Evolutionary conservation across 2,797 vertebrate species (phyloP).

Genomic region (Bufotes viridis): DNA sequence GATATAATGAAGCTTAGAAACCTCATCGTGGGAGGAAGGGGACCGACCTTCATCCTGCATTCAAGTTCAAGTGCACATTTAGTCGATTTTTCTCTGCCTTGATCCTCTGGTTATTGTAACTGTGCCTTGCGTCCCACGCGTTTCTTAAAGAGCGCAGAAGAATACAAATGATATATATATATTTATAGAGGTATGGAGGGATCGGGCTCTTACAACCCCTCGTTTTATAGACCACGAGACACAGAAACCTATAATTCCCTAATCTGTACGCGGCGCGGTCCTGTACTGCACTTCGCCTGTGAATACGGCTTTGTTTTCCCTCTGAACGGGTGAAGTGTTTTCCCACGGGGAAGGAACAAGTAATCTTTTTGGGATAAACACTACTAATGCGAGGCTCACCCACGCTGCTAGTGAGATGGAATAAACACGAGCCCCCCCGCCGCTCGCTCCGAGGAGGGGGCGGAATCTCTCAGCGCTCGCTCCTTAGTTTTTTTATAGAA

Average conservation of each 20-base stretch:
- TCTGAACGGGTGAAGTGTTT: conserved; percentile 29
- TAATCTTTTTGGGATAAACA: conserved; percentile 54
- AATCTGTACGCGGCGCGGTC: conserved; percentile 11
- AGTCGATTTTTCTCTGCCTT: not conserved
- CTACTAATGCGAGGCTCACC: conserved; percentile 41
- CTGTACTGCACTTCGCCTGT: conserved; percentile 8
- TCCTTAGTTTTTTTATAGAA: conserved; percentile 31
- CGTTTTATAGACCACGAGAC: conserved; percentile 1
- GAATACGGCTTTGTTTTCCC: conserved; percentile 3
- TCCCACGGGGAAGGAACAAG: conserved; percentile 46
- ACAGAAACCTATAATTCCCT: conserved; percentile 41
- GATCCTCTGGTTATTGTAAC: not conserved
- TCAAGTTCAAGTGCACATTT: not conserved
- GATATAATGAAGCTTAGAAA: not conserved
- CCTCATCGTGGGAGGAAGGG: not conserved
- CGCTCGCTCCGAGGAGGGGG: conserved; percentile 33
- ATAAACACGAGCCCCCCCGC: conserved; percentile 32
- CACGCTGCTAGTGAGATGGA: conserved; percentile 35
- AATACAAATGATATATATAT: conserved; percentile 20
- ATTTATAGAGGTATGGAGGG: not conserved
- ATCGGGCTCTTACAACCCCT: not conserved
- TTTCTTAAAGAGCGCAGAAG: not conserved
- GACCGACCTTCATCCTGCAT: not conserved
- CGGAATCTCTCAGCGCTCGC: conserved; percentile 3
- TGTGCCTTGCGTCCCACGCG: not conserved